phyloP scores from a whole-genome alignment of 2,113 vertebrate species.

The Psittacus erithacus region DNA sequence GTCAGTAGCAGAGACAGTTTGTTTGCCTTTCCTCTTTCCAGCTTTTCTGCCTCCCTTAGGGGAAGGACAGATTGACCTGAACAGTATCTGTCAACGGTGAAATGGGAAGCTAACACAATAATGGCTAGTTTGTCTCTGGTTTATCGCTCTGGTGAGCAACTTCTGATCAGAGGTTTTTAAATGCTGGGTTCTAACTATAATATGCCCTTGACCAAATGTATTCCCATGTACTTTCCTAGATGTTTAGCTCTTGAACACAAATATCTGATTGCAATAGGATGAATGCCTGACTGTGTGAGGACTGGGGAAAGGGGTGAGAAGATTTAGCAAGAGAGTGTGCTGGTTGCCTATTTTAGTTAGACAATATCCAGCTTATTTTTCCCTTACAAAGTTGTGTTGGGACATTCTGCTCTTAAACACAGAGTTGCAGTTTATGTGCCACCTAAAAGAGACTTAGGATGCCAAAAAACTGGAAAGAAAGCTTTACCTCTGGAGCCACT shows the following conservation, averaged over 20 bases:
- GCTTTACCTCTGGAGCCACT: not conserved
- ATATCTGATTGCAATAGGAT: not conserved
- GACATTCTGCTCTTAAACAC: not conserved
- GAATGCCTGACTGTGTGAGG: conserved; percentile 1
- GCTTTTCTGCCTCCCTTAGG: not conserved
- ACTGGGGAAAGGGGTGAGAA: not conserved
- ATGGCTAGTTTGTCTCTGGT: not conserved
- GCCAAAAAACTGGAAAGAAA: not conserved
- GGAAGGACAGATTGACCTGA: not conserved
- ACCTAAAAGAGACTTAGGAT: not conserved
- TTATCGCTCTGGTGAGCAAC: not conserved
- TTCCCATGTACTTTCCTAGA: conserved; percentile 22
- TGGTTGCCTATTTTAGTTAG: not conserved
- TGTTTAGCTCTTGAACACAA: not conserved
- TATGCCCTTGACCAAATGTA: not conserved
- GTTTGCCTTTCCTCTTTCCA: not conserved
- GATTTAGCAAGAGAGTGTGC: not conserved
- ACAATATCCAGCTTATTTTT: conserved; percentile 6
- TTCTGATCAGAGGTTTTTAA: not conserved
- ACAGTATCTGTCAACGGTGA: not conserved
- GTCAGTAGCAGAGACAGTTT: not conserved
- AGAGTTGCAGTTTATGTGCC: not conserved
- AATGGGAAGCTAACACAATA: accelerated
- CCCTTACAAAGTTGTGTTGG: not conserved
- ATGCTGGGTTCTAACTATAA: not conserved